phyloP scores from a whole-genome alignment of 2,888 invertebrate genomes.

The Eristalinus sepulchralis region DNA sequence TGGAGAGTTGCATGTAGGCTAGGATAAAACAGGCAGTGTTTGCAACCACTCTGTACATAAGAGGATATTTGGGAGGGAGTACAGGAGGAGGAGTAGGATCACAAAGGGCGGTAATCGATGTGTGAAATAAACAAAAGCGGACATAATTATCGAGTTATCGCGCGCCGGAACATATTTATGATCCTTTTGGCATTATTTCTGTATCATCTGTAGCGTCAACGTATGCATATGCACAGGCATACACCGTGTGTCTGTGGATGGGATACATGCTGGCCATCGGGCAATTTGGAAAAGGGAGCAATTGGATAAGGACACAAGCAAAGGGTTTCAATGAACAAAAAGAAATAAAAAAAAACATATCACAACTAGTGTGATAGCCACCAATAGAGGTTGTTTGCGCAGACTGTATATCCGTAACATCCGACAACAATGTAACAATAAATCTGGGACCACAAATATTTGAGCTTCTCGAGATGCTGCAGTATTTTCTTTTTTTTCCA shows the following conservation, averaged over 20 bases:
- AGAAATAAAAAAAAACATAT: conserved; percentile 15
- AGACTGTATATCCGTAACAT: conserved; percentile 30
- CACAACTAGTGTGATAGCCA: conserved; percentile 14
- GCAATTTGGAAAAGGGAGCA: conserved; percentile 31
- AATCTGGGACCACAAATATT: conserved; percentile 67
- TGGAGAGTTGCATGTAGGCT: conserved; percentile 25
- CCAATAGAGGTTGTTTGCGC: conserved; percentile 37
- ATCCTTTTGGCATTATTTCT: conserved; percentile 72
- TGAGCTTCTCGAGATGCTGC: conserved; percentile 43
- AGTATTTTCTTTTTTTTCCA: conserved; percentile 9
- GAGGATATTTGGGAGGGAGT: background rate
- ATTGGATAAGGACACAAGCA: conserved; percentile 60
- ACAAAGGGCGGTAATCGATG: conserved; percentile 80
- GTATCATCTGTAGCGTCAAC: conserved; percentile 68
- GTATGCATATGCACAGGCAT: conserved; percentile 50
- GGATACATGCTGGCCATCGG: conserved; percentile 42
- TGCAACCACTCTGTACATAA: background rate
- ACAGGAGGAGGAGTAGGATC: conserved; percentile 16
- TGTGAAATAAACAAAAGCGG: conserved; percentile 81
- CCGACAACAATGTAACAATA: conserved; percentile 47
- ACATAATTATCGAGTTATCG: conserved; percentile 82
- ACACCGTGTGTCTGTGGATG: conserved; percentile 45
- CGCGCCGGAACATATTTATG: conserved; percentile 76
- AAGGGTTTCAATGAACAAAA: conserved; percentile 43
- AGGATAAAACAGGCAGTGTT: conserved; percentile 32